Percentiles rank a stretch among this genome's conserved stretches.
Conservation (phyloP, 2,797 vertebrate species). For the Schizothorax lantsangensis region DNA sequence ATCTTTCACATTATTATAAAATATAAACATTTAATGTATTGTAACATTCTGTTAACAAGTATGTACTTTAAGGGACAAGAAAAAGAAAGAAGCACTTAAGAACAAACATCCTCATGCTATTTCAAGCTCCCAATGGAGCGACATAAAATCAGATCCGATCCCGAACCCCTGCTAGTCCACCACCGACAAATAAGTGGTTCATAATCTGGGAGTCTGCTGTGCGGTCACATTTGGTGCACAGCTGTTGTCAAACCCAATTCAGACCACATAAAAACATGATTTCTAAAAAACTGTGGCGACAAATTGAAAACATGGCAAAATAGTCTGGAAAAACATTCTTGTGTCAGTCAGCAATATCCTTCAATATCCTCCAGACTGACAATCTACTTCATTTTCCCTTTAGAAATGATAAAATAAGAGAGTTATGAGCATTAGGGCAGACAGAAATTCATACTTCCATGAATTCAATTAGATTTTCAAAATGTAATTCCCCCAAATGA, state of each 20-base stretch:
- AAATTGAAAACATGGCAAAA: constrained; percentile 3
- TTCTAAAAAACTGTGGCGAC: not conserved
- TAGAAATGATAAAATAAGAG: not conserved
- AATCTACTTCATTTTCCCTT: not conserved
- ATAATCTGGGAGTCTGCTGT: not conserved
- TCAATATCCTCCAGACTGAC: not conserved
- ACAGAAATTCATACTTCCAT: not conserved
- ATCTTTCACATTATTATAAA: not conserved
- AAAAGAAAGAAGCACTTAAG: not conserved
- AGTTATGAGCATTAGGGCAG: not conserved
- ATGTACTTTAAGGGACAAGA: not conserved
- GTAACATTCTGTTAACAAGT: not conserved
- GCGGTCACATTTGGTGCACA: not conserved
- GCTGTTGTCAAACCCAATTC: constrained; percentile 8
- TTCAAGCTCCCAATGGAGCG: not conserved
- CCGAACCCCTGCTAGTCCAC: not conserved
- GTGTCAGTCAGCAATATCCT: not conserved
- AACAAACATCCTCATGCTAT: constrained; percentile 7
- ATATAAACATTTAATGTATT: not conserved
- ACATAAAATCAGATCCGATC: not conserved
- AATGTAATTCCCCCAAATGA: not conserved
- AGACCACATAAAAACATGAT: not conserved
- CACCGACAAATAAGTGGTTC: not conserved
- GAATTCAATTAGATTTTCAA: not conserved
- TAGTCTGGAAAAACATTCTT: not conserved